Evolutionary conservation across 2,888 invertebrate genomes (phyloP).

Genomic region (Ormyrus rosae): DNA sequence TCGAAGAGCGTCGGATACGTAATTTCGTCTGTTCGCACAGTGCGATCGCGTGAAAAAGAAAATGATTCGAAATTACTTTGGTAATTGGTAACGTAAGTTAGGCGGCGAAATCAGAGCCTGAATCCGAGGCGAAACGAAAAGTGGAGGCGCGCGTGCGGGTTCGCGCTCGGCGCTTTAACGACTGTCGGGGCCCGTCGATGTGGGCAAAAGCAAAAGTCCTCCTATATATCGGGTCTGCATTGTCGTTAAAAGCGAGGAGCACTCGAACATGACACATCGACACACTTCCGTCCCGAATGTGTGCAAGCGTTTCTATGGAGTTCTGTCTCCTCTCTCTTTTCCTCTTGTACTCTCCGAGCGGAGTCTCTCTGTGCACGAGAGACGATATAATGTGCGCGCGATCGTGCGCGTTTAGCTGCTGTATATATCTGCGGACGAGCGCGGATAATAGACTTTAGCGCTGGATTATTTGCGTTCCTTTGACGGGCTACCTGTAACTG

Average conservation of each 20-base stretch:
- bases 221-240: constrained; percentile 61
- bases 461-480: too few relatives aligned
- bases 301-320: constrained; percentile 2
- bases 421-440: not conserved
- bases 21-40: too few relatives aligned
- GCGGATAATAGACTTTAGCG: too few relatives aligned
- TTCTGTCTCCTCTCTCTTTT: not conserved
- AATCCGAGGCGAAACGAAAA: constrained; percentile 37
- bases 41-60: too few relatives aligned
- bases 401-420: not conserved
- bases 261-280: constrained; percentile 58
- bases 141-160: constrained; percentile 31
- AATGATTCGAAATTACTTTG: too few relatives aligned
- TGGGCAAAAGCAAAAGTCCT: constrained; percentile 49
- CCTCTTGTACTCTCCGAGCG: not conserved
- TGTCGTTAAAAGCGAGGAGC: constrained; percentile 60
- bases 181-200: not conserved
- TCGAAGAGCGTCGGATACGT: too few relatives aligned
- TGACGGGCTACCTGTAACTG: too few relatives aligned
- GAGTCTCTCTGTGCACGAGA: too few relatives aligned
- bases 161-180: not conserved
- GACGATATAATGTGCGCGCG: not conserved
- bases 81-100: too few relatives aligned
- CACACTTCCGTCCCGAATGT: constrained; percentile 52
- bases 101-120: constrained; percentile 25